These are phyloP conservation scores for Eupleurogrammus muticus DNA, from an alignment of 2,797 vertebrate genomes.

Conservation along the genomic window DNA sequence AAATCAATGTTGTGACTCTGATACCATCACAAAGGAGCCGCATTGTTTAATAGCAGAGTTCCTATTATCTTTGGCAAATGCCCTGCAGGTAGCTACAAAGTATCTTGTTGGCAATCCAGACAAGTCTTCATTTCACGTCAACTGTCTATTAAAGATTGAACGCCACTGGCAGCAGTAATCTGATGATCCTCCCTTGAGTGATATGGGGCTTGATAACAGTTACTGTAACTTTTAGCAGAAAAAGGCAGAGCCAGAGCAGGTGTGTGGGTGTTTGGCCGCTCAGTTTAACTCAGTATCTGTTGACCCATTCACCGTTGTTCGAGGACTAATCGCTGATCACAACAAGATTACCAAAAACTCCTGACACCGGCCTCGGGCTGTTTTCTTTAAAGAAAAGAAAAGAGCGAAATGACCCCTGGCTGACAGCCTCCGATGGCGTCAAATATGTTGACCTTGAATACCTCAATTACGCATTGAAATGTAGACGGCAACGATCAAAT, in stretches of 20 bases:
- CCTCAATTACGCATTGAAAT: conserved; percentile 27
- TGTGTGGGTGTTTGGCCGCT: conserved; percentile 60
- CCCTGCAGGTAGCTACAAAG: conserved; percentile 49
- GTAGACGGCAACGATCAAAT: not conserved
- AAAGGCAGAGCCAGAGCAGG: conserved; percentile 61
- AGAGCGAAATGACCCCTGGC: conserved; percentile 37
- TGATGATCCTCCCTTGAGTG: conserved; percentile 51
- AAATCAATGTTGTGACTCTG: conserved; percentile 52
- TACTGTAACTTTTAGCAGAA: conserved; percentile 38
- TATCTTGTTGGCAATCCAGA: conserved; percentile 52
- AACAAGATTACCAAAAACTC: conserved; percentile 74
- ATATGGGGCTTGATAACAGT: conserved; percentile 47
- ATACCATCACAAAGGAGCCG: conserved; percentile 6
- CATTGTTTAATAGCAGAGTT: conserved; percentile 52
- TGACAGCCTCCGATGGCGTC: conserved; percentile 16
- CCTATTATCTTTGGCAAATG: conserved; percentile 64
- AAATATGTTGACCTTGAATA: conserved; percentile 60
- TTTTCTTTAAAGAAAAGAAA: conserved; percentile 37
- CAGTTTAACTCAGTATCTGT: conserved; percentile 65
- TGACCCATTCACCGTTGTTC: conserved; percentile 77
- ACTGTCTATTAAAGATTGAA: conserved; percentile 39
- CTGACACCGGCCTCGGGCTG: conserved; percentile 67
- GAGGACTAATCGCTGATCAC: conserved; percentile 80
- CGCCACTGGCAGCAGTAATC: conserved; percentile 41
- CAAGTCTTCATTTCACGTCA: conserved; percentile 44